Evolutionary conservation across 2,113 vertebrate species (phyloP).

Genomic region (Channa maculata): DNA sequence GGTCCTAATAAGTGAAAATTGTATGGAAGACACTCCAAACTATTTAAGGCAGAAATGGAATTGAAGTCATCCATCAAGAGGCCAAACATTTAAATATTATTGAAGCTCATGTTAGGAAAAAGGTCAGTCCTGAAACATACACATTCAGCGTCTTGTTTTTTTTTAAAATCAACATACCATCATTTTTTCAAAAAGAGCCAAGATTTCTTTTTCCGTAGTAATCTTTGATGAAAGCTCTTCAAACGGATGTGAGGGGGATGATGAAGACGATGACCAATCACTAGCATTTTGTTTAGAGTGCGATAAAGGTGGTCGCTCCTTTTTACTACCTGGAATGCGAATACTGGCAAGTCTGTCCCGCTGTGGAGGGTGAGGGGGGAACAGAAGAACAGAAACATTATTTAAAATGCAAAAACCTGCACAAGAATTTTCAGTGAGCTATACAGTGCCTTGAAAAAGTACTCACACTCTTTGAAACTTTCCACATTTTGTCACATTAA

Average conservation of each 20-base stretch:
- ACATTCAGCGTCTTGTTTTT: too few relatives aligned
- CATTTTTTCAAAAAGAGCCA: constrained; percentile 95
- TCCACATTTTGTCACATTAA: too few relatives aligned
- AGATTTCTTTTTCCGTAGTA: constrained; percentile 88
- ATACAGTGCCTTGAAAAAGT: too few relatives aligned
- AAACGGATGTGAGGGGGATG: constrained; percentile 75
- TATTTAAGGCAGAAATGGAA: background rate
- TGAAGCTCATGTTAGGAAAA: background rate
- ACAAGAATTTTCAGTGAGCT: background rate
- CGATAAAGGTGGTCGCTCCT: constrained; percentile 84
- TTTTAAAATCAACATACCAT: constrained; percentile 83
- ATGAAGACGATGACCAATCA: constrained; percentile 77
- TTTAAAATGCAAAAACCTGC: background rate
- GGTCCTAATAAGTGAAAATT: too few relatives aligned
- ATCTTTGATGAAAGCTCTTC: constrained; percentile 84
- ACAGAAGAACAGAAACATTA: constrained; percentile 19
- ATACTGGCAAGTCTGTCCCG: constrained; percentile 92
- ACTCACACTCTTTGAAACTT: too few relatives aligned
- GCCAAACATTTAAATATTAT: background rate
- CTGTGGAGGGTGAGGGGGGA: constrained; percentile 68
- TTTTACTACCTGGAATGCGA: constrained; percentile 90
- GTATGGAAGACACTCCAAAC: background rate
- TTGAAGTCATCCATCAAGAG: background rate
- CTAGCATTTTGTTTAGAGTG: constrained; percentile 78
- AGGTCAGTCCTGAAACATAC: too few relatives aligned